Evolutionary conservation across 2,888 invertebrate genomes (phyloP), one percentile per base, ranked within the genome.

Genomic region (Ephialtes manifestator): DNA sequence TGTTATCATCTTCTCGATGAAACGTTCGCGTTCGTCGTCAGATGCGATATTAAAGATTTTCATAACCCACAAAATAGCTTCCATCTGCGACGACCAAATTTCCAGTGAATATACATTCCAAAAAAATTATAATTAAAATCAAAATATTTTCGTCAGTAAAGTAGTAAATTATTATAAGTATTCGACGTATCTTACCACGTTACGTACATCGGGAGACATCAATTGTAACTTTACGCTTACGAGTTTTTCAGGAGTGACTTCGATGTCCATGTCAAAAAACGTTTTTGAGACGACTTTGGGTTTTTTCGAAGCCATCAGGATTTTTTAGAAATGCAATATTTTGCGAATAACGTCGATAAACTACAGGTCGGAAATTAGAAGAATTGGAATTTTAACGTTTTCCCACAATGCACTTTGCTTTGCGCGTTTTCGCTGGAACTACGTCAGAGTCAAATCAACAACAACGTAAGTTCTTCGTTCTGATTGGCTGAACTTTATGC

Each of bases 391-490:
- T 8, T 39, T 39, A 20, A 13, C 11, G 13, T 58, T 2, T 58
- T 20, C 58, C 58, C 28, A 28, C 13, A 20, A 58, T 7, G 28
- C 58, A 13, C 58, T 58, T 1, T 28, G 51, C 58, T 58, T 1
- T 28, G 51, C 48, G 31, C 53, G n/a, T 35, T 15, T 51, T 20
- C 11, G 18, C 31, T 11, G 4, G 35, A 35, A 35, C 35, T 35
- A 35, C 35, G 35, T 2, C 46, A n/a, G 24, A 35, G 13, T 70
- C 51, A 53, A 70, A 70, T 70, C 24, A 24, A 24, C 24, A n/a
- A n/a, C 31, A 70, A 70, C 15, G 35, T n/a, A 43, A 18, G 35
- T 48, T 68, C 24, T 31, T 31, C 5, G 4, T 39, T 7, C 35
- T 39, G 35, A 39, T 39, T 39, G 35, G 35, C 35, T 8, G 7